Evolutionary conservation across 2,113 vertebrate species (phyloP), one percentile per base, ranked within the genome.

Genomic region (Choloepus hoffmanni): DNA sequence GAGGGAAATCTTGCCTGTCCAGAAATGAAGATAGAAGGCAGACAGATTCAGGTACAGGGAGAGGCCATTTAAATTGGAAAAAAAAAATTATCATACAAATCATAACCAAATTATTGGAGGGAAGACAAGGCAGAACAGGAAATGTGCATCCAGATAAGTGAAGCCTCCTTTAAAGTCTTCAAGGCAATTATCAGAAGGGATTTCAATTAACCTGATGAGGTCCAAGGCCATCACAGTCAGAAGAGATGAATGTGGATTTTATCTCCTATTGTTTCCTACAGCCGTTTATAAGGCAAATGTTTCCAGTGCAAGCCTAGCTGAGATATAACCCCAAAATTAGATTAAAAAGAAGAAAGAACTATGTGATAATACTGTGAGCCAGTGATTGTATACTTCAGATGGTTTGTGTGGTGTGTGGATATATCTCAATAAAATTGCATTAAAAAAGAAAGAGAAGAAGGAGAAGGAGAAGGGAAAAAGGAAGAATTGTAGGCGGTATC

Each of bases 51-150:
- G 43, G 86, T 87, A 89, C 76, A 86, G 45, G 30, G 26, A 95
- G 72, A 97, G 70, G 62, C 63, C 70, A 76, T 97, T 97, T 97
- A 96, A 97, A 95, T 92, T 95, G 88, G 93, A 86, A 96, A 96
- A 95, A 90, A 94, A 72, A 82, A 97, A 26, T 85, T 95, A 97
- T 83, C 93, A 97, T 96, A 77, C 91, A 97, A 98, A 98, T 98
- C 62, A 89, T 96, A 98, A 96, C 90, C 97, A 95, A 98, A 89
- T 95, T 81, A 60, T 85, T 55, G 13, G 33, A 96, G 88, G 94
- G 96, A 98, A 97, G 96, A 96, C 94, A 97, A 92, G 89, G 84
- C 94, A 96, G 88, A 96, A 97, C 92, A 98, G 95, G 97, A 98
- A 98, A 95, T 95, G 89, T 70, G 83, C 85, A 43, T 72, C 91